phyloP scores from a whole-genome alignment of 2,888 invertebrate species.

The Netelia inedita region DNA sequence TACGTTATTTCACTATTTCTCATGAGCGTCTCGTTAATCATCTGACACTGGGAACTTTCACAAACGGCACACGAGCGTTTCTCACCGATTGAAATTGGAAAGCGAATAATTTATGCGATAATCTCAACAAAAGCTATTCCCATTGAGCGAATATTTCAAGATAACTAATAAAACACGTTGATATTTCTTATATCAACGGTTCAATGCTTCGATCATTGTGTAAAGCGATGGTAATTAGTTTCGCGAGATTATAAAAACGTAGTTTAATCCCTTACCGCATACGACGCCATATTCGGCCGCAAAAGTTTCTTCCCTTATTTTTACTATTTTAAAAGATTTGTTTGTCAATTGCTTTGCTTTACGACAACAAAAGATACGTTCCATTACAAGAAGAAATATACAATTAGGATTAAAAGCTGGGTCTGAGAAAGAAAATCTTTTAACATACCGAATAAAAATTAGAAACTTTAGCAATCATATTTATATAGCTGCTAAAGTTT shows the following conservation, averaged over 20 bases:
- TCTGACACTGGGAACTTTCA: conserved; percentile 60
- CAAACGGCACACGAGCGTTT: conserved; percentile 30
- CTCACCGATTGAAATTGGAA: conserved; percentile 61
- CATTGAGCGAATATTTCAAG: neutral
- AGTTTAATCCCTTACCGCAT: no score
- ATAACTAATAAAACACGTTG: neutral
- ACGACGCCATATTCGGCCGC: no score
- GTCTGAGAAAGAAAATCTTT: no score
- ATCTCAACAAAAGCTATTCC: conserved; percentile 43
- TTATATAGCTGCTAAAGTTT: no score
- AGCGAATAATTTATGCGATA: conserved; percentile 61
- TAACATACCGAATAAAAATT: no score
- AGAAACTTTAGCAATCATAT: no score
- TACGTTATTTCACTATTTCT: conserved; percentile 28
- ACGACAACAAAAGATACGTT: no score
- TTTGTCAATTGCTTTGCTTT: no score
- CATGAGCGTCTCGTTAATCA: conserved; percentile 52
- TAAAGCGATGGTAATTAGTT: neutral
- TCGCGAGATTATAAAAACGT: neutral
- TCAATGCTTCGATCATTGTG: neutral
- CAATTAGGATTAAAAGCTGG: no score
- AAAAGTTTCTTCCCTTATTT: no score
- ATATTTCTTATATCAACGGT: neutral
- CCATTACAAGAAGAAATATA: no score
- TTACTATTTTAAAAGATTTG: no score